phyloP scores from a whole-genome alignment of 1,140 invertebrate species.

The Plutomurus gul region DNA sequence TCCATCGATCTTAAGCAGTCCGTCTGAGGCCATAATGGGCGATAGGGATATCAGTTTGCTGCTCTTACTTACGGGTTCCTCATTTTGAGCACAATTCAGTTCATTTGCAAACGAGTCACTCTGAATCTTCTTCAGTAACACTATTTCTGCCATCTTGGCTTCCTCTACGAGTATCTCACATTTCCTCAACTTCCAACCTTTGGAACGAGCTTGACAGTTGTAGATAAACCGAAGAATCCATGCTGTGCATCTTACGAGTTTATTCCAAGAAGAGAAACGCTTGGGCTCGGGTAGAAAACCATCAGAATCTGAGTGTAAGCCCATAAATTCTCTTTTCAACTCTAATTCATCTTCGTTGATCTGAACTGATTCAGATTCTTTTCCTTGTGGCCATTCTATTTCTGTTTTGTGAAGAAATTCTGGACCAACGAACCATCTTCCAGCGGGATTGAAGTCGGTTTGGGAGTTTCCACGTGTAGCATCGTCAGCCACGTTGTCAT shows the following conservation, averaged over 20 bases:
- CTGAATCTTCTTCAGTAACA: background rate
- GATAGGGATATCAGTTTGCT: slow-evolving; percentile 56
- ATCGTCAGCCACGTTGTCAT: slow-evolving; percentile 51
- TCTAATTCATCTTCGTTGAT: background rate
- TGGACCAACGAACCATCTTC: slow-evolving; percentile 47
- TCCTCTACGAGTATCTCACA: background rate
- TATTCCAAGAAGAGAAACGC: background rate
- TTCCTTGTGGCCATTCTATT: slow-evolving; percentile 33
- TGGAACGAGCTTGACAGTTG: background rate
- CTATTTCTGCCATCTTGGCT: background rate
- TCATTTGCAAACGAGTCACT: background rate
- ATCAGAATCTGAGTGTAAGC: background rate
- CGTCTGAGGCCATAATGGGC: slow-evolving; percentile 54
- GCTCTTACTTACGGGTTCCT: slow-evolving; percentile 54
- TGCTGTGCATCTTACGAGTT: background rate
- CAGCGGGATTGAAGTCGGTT: background rate
- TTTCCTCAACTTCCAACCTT: background rate
- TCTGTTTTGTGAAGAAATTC: background rate
- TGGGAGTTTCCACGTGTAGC: background rate
- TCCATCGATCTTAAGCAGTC: slow-evolving; percentile 27
- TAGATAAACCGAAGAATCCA: background rate
- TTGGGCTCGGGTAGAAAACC: background rate
- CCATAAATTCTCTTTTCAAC: background rate
- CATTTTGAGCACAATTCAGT: slow-evolving; percentile 24
- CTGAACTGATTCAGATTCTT: background rate